Percentiles rank a stretch among this genome's conserved stretches.
phyloP scores from a whole-genome alignment of 2,888 invertebrate species.

The Hyposoter didymator region DNA sequence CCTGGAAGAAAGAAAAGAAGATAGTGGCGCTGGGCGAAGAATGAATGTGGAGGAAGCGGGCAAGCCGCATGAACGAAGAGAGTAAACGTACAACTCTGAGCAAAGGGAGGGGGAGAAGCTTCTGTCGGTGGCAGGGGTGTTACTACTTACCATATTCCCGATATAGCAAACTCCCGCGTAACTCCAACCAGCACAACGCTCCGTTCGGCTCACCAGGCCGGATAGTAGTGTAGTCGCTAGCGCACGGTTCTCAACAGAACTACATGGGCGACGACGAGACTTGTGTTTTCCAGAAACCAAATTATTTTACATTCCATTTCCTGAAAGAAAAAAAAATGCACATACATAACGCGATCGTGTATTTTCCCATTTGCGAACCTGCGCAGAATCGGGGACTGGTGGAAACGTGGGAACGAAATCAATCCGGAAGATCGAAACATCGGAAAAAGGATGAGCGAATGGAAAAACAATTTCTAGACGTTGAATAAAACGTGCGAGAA shows the following conservation, averaged over 20 bases:
- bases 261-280: conserved; percentile 30
- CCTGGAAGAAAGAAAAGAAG: conserved; percentile 57
- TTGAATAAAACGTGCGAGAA: neutral
- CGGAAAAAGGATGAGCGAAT: conserved; percentile 37
- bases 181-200: conserved; percentile 73
- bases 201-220: conserved; percentile 75
- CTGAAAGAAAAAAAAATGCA: conserved; percentile 14
- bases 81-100: conserved; percentile 71
- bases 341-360: conserved; percentile 41
- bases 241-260: conserved; percentile 75
- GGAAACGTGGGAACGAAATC: neutral
- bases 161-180: conserved; percentile 81
- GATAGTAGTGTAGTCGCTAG: conserved; percentile 82
- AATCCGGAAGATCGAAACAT: conserved; percentile 35
- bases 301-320: conserved; percentile 20
- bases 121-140: conserved; percentile 80
- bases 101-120: conserved; percentile 64
- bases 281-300: conserved; percentile 18
- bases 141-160: conserved; percentile 84
- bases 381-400: neutral
- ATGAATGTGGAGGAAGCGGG: conserved; percentile 64
- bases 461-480: neutral
- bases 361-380: conserved; percentile 16
- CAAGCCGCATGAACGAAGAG: conserved; percentile 63
- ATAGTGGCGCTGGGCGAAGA: conserved; percentile 65